Conservation (phyloP, 2,888 invertebrate genomes). For the Epirrhoe alternata region DNA sequence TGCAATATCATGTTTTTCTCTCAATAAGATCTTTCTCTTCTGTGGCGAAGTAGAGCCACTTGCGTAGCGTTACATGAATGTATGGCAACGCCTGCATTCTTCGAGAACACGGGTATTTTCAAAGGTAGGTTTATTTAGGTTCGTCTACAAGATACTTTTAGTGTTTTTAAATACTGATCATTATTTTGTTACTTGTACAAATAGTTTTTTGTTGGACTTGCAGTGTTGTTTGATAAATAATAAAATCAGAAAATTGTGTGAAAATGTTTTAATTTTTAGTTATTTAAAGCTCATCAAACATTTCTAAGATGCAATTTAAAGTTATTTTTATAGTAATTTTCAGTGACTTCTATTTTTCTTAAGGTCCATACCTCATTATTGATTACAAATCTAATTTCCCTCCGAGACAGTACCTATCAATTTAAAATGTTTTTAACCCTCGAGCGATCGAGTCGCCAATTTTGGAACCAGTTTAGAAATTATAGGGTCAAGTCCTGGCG, state of each 20-base stretch:
- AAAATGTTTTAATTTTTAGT: no score
- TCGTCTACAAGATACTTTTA: background rate
- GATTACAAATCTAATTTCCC: constrained; percentile 80
- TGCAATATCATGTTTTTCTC: background rate
- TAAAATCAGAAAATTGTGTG: no score
- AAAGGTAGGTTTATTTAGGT: constrained; percentile 9
- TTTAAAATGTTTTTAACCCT: constrained; percentile 72
- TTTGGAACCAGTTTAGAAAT: constrained; percentile 84
- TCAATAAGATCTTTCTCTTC: no score
- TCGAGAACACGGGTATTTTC: constrained; percentile 16
- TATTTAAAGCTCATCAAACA: no score
- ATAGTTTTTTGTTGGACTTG: no score
- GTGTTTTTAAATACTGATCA: background rate
- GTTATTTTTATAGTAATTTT: constrained; percentile 1
- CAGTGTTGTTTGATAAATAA: no score
- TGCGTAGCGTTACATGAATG: constrained; percentile 49
- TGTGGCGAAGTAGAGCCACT: constrained; percentile 62
- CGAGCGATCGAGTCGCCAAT: constrained; percentile 79
- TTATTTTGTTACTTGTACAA: background rate
- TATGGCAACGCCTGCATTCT: constrained; percentile 28
- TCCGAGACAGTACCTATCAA: constrained; percentile 46
- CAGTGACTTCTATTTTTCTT: constrained; percentile 2
- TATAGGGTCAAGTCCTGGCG: constrained; percentile 73
- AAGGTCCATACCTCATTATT: constrained; percentile 52
- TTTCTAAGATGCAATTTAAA: no score